Conservation (phyloP, 2,113 vertebrate species). For the Hydrochoerus hydrochaeris region DNA sequence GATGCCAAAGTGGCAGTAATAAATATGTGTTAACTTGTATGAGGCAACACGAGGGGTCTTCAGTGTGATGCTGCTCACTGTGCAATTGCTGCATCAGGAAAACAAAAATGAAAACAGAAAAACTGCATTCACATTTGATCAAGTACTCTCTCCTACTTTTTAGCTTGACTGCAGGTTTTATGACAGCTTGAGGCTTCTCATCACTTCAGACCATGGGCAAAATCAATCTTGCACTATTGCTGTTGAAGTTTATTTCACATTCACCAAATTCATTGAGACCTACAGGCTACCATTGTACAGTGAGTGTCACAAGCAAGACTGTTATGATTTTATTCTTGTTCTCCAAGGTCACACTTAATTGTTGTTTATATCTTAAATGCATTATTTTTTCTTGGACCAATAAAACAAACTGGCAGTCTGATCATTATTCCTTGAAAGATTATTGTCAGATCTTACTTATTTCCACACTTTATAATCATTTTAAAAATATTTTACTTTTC, state of each 20-base stretch:
- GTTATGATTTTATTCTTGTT: background rate
- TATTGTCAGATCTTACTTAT: background rate
- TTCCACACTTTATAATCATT: slow-evolving; percentile 7
- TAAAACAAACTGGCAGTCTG: background rate
- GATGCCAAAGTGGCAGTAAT: background rate
- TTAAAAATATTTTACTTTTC: background rate
- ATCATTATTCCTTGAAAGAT: background rate
- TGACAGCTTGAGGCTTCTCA: background rate
- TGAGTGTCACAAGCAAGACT: background rate
- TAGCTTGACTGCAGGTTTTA: background rate
- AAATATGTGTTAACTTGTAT: background rate
- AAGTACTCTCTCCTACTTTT: background rate
- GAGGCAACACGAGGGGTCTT: background rate
- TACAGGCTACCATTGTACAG: background rate
- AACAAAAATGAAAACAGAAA: background rate
- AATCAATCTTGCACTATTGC: background rate
- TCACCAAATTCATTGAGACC: background rate
- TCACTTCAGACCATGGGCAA: background rate
- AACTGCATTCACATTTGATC: background rate
- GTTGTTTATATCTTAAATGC: background rate
- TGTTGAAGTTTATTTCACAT: background rate
- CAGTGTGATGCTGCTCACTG: background rate
- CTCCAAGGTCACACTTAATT: background rate
- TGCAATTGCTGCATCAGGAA: background rate
- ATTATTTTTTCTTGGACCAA: background rate